phyloP scores from a whole-genome alignment of 2,797 vertebrate species.

The Schizopygopsis malacanthus region DNA sequence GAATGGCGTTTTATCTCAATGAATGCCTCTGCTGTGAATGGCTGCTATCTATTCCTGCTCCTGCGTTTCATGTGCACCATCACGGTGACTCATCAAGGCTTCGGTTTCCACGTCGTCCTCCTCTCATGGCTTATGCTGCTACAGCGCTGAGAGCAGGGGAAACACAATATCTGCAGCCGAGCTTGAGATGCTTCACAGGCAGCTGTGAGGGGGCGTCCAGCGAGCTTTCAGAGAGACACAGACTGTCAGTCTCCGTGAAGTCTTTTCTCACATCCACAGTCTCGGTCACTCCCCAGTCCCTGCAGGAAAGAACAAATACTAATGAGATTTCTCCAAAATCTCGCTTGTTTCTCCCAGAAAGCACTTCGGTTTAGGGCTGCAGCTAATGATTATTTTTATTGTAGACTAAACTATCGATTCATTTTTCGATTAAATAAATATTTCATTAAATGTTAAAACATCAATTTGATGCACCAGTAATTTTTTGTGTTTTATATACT shows the following conservation, averaged over 20 bases:
- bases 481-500: too few species aligned
- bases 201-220: constrained; percentile 45
- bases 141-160: neutral
- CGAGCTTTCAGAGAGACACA: constrained; percentile 33
- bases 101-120: constrained; percentile 13
- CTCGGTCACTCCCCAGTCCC: neutral
- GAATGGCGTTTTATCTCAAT: neutral
- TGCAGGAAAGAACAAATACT: neutral
- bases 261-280: constrained; percentile 1
- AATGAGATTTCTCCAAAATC: neutral
- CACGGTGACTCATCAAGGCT: constrained; percentile 16
- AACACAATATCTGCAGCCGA: constrained; percentile 15
- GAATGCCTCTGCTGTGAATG: neutral
- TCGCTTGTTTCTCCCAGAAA: neutral
- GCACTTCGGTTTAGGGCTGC: neutral
- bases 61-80: constrained; percentile 2
- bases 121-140: neutral
- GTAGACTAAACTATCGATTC: too few species aligned
- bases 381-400: too few species aligned
- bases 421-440: too few species aligned
- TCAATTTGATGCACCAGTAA: too few species aligned
- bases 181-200: constrained; percentile 16
- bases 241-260: constrained; percentile 34
- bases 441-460: too few species aligned
- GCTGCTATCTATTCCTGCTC: neutral